Evolutionary conservation across 2,888 invertebrate genomes (phyloP), one percentile per base, ranked within the genome.

Genomic region (Heliconius cydno): DNA sequence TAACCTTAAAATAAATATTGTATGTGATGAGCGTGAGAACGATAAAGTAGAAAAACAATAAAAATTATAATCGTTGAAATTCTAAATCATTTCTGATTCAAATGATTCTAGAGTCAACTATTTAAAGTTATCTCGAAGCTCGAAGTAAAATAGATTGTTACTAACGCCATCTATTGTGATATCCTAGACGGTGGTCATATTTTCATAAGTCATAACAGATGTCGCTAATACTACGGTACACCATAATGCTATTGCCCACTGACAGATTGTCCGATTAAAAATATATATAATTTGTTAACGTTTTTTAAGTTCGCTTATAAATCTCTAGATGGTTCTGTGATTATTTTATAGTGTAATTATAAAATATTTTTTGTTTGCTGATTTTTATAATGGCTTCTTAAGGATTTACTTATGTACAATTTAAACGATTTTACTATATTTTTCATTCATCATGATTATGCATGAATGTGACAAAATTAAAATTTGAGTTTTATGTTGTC

Each of bases 81-180:
- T 79, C 68, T 57, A 30, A 79, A 75, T 67, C 63, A 70, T 79
- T 79, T 79, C 30, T 60, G 22, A 73, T 75, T 28, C 12, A 75
- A 79, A 79, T 79, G 63, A 68, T 79, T 79, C 63, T 70, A 57
- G 79, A 70, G 68, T 46, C 70, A 79, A 75, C 46, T 68, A 74
- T 34, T 57, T 30, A 19, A 78, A 67, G 6, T 41, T 52, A 60
- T 78, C 25, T 67, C 66, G 52, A 71, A 71, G 34, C 13, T 66
- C 66, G 46, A 72, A 71, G 25, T 70, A 46, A 71, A 41, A 60
- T 3, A 60, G 60, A 57, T 68, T 57, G 68, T 70, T 63, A 73
- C 75, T 13, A 81, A 71, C 79, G 82, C 82, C 84, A 84, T 82
- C 83, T 82, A 78, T 78, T 71, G 73, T 79, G 25, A 41, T 68